Conservation (phyloP, 2,888 invertebrate species). For the Microctonus brassicae region DNA sequence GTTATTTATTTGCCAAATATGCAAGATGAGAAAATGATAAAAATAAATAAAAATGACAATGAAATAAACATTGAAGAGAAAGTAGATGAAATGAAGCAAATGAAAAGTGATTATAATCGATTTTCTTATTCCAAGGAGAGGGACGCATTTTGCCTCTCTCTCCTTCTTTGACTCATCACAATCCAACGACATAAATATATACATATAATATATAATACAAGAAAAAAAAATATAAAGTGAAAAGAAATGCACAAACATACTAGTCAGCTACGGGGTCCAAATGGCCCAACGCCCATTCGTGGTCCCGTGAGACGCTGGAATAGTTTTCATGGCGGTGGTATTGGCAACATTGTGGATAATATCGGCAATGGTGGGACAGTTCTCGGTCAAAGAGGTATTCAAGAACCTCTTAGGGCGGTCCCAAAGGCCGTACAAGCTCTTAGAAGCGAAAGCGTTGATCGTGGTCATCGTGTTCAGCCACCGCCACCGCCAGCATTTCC, state of each 20-base stretch:
- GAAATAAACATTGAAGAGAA: background rate
- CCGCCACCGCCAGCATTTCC: constrained; percentile 67
- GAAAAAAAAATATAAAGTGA: constrained; percentile 38
- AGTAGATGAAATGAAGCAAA: constrained; percentile 15
- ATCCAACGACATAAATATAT: background rate
- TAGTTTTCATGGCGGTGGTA: constrained; percentile 68
- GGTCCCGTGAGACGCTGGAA: constrained; percentile 71
- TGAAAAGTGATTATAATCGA: constrained; percentile 11
- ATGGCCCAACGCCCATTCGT: constrained; percentile 49
- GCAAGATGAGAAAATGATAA: background rate
- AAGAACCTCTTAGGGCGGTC: constrained; percentile 61
- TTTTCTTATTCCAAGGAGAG: constrained; percentile 1
- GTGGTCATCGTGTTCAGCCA: constrained; percentile 61
- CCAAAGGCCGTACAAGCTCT: constrained; percentile 65
- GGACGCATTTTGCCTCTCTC: background rate
- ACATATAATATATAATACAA: background rate
- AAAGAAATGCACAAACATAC: constrained; percentile 67
- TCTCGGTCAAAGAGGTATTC: constrained; percentile 46
- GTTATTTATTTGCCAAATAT: too few relatives aligned
- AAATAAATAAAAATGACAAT: background rate
- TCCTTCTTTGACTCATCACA: constrained; percentile 1
- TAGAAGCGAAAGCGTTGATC: constrained; percentile 66
- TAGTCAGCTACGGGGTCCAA: constrained; percentile 60
- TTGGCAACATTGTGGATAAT: constrained; percentile 48
- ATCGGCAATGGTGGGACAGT: constrained; percentile 47